Base-by-base conservation (phyloP, 2,113 vertebrate species). In the Hassar affinis region DNA sequence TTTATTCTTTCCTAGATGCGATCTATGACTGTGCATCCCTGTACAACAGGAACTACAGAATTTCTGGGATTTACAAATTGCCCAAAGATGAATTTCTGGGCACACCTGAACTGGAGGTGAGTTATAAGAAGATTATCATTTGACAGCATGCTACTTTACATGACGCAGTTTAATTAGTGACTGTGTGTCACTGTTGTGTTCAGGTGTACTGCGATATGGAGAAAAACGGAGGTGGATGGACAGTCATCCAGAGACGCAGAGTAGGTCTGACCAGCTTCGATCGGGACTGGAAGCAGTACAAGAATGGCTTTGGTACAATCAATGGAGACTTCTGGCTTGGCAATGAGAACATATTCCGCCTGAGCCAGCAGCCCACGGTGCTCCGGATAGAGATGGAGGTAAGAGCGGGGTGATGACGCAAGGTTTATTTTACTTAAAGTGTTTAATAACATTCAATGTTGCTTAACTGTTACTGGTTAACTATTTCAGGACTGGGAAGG, bases 191-290 rank as follows among this genome's bases (percentile, higher is more conserved):
- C 20, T 74, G 80, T 89, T 87, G 68, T 18, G 78, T 89, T 62
- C 79, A 99, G 98, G 95, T 99, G 18, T 98, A 92, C 89, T 99
- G 98, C 64, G 98, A 99, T 88, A 99, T 99, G 98, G 95, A 98
- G 72, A 98, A 95, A 15, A 92, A 94, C 0, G 97, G 97, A 0
- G 98, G 97, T 0, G 98, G 97, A 47, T 99, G 98, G 98, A 99
- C 98, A 0, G 33, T 96, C 85, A 98, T 99, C 88, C 98, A 99
- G 89, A 96, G 97, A 75, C 96, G 97, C 0, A 97, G 96, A 90
- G 92, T 96, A 5, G 98, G 98, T 85, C 89, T 99, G 54, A 95
- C 93, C 17, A 97, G 96, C 6, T 99, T 99, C 90, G 93, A 94
- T 62, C 95, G 94, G 12, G 96, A 98, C 90, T 99, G 98, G 98